Conservation (phyloP, 2,113 vertebrate genomes). For the Scomber scombrus region DNA sequence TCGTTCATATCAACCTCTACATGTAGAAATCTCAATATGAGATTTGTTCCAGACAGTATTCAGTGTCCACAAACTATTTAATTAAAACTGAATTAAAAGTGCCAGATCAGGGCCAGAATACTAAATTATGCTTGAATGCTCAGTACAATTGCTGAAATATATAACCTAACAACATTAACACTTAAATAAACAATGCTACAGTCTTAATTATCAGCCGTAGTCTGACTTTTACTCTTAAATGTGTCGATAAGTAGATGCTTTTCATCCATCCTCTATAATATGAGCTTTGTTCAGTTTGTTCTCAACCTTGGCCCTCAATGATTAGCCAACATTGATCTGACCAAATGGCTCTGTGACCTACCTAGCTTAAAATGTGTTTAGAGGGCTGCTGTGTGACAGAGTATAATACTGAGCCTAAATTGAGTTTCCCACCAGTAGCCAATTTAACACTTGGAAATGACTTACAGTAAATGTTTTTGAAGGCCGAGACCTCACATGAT, state of each 20-base stretch:
- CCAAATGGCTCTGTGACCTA: slow-evolving; percentile 65
- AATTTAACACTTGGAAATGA: slow-evolving; percentile 51
- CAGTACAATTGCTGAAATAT: background rate
- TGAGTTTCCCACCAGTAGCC: slow-evolving; percentile 46
- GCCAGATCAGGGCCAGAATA: background rate
- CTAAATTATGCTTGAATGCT: background rate
- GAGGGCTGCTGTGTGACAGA: slow-evolving; percentile 35
- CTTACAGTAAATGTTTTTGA: slow-evolving; percentile 50
- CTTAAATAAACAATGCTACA: background rate
- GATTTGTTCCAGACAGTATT: background rate
- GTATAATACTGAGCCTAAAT: slow-evolving; percentile 42
- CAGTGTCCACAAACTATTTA: no score
- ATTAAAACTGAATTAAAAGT: background rate
- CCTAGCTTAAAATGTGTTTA: slow-evolving; percentile 37
- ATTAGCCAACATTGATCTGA: slow-evolving; percentile 63
- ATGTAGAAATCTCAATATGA: background rate
- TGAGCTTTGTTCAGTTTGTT: slow-evolving; percentile 29
- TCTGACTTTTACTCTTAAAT: background rate
- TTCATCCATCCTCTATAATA: slow-evolving; percentile 14
- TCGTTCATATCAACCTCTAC: background rate
- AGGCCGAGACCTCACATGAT: slow-evolving; percentile 13
- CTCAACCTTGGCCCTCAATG: slow-evolving; percentile 9
- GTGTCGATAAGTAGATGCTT: background rate
- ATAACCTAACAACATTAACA: background rate
- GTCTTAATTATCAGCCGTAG: background rate